Conservation (phyloP, 2,888 invertebrate species). For the Drosophila setosimentum region DNA sequence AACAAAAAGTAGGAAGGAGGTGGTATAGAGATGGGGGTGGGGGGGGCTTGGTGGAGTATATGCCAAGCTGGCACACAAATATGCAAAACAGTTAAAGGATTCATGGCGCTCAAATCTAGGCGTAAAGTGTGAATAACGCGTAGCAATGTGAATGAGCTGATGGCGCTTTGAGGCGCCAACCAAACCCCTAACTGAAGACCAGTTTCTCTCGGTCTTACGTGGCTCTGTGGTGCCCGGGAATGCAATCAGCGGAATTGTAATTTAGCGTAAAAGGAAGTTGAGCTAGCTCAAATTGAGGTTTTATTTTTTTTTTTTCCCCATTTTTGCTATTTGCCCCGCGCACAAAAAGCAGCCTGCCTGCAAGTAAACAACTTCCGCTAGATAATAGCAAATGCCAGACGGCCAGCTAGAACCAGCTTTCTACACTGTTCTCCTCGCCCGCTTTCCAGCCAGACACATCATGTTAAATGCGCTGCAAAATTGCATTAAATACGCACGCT, state of each 20-base stretch:
- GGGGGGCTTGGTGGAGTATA: constrained; percentile 1
- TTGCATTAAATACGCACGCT: constrained; percentile 85
- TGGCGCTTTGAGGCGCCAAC: constrained; percentile 56
- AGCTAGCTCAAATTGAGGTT: constrained; percentile 72
- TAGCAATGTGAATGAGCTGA: constrained; percentile 75
- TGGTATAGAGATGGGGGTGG: neutral
- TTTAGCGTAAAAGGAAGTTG: constrained; percentile 82
- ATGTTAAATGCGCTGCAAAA: constrained; percentile 85
- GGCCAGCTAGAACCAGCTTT: constrained; percentile 35
- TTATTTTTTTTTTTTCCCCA: constrained; percentile 1
- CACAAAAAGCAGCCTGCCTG: constrained; percentile 52
- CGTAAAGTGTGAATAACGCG: constrained; percentile 78
- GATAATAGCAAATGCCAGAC: constrained; percentile 70
- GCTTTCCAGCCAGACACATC: constrained; percentile 49
- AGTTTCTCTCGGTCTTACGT: constrained; percentile 17
- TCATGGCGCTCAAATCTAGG: constrained; percentile 79
- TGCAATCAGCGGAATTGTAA: constrained; percentile 85
- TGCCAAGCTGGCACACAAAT: constrained; percentile 63
- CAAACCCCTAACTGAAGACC: constrained; percentile 17
- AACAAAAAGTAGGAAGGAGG: constrained; percentile 44
- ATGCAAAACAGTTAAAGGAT: constrained; percentile 80
- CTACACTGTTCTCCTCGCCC: neutral
- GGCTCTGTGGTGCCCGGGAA: constrained; percentile 55
- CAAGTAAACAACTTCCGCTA: constrained; percentile 77
- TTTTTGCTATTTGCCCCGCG: constrained; percentile 23